Conservation (phyloP, 1,140 invertebrate genomes). For the Venustaconcha ellipsiformis region DNA sequence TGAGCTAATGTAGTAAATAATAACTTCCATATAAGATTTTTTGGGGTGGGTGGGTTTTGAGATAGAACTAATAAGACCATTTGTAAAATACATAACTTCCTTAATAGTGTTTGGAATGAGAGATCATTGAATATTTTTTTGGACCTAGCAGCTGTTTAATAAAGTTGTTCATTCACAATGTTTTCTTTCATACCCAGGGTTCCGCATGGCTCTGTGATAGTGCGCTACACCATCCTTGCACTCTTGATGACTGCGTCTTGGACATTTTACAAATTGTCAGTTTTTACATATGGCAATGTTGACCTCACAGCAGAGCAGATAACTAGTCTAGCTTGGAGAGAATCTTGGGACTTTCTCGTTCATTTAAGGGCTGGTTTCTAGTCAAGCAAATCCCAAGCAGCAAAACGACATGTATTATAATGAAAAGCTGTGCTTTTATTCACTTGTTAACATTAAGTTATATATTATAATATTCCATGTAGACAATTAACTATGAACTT, state of each 20-base stretch:
- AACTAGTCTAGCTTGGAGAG: conserved; percentile 41
- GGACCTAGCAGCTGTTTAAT: neutral
- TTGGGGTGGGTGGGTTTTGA: neutral
- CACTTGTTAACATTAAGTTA: too few relatives aligned
- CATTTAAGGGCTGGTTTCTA: conserved; percentile 9
- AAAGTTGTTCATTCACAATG: neutral
- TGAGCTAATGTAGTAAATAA: neutral
- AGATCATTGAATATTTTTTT: neutral
- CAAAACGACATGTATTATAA: too few relatives aligned
- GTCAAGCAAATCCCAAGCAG: too few relatives aligned
- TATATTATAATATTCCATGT: too few relatives aligned
- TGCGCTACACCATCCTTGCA: conserved; percentile 29
- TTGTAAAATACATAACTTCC: neutral
- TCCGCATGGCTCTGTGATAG: conserved; percentile 15
- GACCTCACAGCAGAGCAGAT: conserved; percentile 40
- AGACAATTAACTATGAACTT: too few relatives aligned
- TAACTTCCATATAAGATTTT: neutral
- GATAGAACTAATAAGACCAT: neutral
- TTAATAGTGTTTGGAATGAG: neutral
- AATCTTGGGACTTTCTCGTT: conserved; percentile 53
- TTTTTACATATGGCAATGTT: conserved; percentile 42
- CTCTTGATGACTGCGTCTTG: conserved; percentile 33
- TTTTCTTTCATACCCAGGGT: conserved; percentile 33
- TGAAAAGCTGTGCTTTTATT: too few relatives aligned
- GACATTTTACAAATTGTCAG: conserved; percentile 39